Evolutionary conservation across 1,140 invertebrate genomes (phyloP).

Genomic region (Drosophila equinoxialis): DNA sequence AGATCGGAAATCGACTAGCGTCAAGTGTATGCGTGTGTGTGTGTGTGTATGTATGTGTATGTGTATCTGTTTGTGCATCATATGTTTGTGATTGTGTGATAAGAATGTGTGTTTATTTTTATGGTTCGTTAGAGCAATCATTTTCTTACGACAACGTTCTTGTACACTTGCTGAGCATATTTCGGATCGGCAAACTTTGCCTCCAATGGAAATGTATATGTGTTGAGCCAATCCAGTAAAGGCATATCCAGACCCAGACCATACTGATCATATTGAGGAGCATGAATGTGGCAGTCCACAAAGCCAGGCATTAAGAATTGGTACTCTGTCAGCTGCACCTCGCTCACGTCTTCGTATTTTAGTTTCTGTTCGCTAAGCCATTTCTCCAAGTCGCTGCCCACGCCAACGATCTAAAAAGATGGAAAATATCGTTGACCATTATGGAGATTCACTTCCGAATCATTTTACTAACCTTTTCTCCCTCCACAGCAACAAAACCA

Average conservation of each 20-base stretch:
- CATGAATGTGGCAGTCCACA: slow-evolving; percentile 95
- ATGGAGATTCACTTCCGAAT: not conserved
- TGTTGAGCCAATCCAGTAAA: slow-evolving; percentile 92
- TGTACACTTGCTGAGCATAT: slow-evolving; percentile 89
- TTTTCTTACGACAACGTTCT: slow-evolving; percentile 89
- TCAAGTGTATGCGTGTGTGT: not conserved
- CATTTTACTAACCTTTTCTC: slow-evolving; percentile 47
- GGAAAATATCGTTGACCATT: not conserved
- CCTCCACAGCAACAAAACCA: slow-evolving; percentile 66
- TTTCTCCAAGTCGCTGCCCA: slow-evolving; percentile 54
- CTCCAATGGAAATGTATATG: slow-evolving; percentile 94
- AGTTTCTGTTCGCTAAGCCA: slow-evolving; percentile 29
- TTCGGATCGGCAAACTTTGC: slow-evolving; percentile 87
- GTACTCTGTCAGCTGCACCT: slow-evolving; percentile 83
- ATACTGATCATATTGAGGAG: slow-evolving; percentile 92
- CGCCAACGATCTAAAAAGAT: slow-evolving; percentile 57
- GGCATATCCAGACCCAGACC: slow-evolving; percentile 91
- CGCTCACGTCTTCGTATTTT: slow-evolving; percentile 3
- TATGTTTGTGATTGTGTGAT: not conserved
- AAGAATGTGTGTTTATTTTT: slow-evolving; percentile 6
- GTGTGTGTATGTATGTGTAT: slow-evolving; percentile 4
- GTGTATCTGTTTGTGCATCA: not conserved
- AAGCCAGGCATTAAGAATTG: slow-evolving; percentile 94
- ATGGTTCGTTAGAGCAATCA: slow-evolving; percentile 19
- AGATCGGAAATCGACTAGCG: not conserved